phyloP scores from a whole-genome alignment of 2,113 vertebrate species.

The Brachyistius frenatus region DNA sequence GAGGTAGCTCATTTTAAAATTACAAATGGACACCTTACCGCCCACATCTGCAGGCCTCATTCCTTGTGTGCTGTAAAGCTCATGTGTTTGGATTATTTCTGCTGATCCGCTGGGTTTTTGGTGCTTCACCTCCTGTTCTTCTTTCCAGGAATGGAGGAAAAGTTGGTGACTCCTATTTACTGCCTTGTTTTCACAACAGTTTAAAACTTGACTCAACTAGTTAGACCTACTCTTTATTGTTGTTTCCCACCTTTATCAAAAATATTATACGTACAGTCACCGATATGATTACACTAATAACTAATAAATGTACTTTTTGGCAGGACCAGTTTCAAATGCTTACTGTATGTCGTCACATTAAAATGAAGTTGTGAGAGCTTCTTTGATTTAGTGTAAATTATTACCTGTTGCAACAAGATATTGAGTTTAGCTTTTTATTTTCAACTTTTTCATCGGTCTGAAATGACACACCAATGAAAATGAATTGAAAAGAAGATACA shows the following conservation, averaged over 20 bases:
- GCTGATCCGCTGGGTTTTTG: constrained; percentile 31
- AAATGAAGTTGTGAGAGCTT: too few species aligned
- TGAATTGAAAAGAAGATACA: too few species aligned
- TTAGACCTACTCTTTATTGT: not conserved
- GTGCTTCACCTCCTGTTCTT: constrained; percentile 47
- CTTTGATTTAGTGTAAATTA: too few species aligned
- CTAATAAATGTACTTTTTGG: too few species aligned
- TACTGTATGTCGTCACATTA: too few species aligned
- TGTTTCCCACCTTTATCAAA: not conserved
- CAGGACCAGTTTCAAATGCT: too few species aligned
- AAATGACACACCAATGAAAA: too few species aligned
- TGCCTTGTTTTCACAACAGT: constrained; percentile 20
- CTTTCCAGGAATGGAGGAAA: constrained; percentile 34
- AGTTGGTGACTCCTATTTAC: constrained; percentile 2
- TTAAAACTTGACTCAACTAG: not conserved
- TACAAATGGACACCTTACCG: constrained; percentile 12
- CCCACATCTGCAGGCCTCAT: not conserved
- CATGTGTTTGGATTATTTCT: constrained; percentile 58
- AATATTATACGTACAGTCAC: not conserved
- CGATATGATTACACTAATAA: not conserved
- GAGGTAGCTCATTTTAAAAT: constrained; percentile 24
- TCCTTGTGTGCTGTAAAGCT: constrained; percentile 9
- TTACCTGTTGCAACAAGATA: too few species aligned
- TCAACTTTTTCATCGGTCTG: too few species aligned
- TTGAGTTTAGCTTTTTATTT: too few species aligned